phyloP scores from a whole-genome alignment of 1,140 invertebrate genomes.

The Rhizoglyphus robini region DNA sequence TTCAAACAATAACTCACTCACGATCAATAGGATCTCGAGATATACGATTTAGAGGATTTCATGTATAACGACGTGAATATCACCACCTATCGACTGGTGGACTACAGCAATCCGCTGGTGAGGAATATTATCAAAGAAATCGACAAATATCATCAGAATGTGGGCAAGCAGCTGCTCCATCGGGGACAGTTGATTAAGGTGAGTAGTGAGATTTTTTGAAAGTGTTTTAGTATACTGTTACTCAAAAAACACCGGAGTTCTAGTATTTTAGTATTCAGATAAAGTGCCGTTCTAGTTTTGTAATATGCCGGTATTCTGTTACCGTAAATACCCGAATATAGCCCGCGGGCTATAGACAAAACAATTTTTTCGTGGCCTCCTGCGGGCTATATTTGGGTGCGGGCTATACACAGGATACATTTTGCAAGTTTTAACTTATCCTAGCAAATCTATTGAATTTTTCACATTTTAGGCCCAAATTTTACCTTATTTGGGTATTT shows the following conservation, averaged over 20 bases:
- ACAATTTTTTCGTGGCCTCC: too few relatives aligned
- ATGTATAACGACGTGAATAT: conserved; percentile 87
- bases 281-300: not conserved
- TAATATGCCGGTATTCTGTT: too few relatives aligned
- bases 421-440: too few relatives aligned
- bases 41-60: conserved; percentile 81
- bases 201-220: conserved; percentile 29
- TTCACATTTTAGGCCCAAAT: too few relatives aligned
- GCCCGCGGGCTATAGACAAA: too few relatives aligned
- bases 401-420: too few relatives aligned
- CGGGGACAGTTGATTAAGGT: conserved; percentile 55
- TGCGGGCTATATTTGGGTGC: too few relatives aligned
- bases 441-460: too few relatives aligned
- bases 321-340: too few relatives aligned
- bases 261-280: too few relatives aligned
- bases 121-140: conserved; percentile 62
- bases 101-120: conserved; percentile 58
- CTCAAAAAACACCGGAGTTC: not conserved
- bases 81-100: conserved; percentile 72
- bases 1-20: not conserved
- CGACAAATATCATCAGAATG: conserved; percentile 63
- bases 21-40: conserved; percentile 59
- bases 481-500: too few relatives aligned
- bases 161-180: conserved; percentile 59
- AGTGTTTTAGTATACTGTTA: too few relatives aligned